Evolutionary conservation across 2,113 vertebrate genomes (phyloP).

Genomic region (Thunnus maccoyii): DNA sequence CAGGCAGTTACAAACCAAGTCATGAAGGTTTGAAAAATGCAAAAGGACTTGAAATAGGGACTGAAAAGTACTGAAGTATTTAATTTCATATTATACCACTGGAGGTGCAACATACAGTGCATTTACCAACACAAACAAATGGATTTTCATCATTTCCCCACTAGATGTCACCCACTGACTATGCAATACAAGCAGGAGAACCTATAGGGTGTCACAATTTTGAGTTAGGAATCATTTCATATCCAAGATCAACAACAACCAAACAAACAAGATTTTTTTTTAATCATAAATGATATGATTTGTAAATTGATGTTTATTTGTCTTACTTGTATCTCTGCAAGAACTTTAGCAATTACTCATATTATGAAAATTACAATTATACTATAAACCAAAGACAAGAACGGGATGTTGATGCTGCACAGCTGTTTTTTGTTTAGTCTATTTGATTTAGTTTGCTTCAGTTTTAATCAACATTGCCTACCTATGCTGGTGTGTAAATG

Average conservation of each 20-base stretch:
- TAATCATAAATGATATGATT: background rate
- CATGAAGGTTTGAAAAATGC: background rate
- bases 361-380: background rate
- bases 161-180: constrained; percentile 76
- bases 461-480: background rate
- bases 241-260: background rate
- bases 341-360: background rate
- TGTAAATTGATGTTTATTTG: background rate
- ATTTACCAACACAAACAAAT: background rate
- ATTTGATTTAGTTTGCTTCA: background rate
- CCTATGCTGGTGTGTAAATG: background rate
- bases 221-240: background rate
- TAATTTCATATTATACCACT: background rate
- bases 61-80: background rate
- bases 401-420: background rate
- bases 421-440: background rate
- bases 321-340: background rate
- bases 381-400: background rate
- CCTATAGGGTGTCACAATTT: constrained; percentile 4
- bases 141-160: constrained; percentile 22
- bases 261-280: background rate
- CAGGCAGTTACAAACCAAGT: background rate
- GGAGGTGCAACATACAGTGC: background rate
- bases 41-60: background rate
- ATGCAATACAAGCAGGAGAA: constrained; percentile 25